Base-by-base conservation (phyloP, 2,888 invertebrate species). In the Epinotia brunnichana region DNA sequence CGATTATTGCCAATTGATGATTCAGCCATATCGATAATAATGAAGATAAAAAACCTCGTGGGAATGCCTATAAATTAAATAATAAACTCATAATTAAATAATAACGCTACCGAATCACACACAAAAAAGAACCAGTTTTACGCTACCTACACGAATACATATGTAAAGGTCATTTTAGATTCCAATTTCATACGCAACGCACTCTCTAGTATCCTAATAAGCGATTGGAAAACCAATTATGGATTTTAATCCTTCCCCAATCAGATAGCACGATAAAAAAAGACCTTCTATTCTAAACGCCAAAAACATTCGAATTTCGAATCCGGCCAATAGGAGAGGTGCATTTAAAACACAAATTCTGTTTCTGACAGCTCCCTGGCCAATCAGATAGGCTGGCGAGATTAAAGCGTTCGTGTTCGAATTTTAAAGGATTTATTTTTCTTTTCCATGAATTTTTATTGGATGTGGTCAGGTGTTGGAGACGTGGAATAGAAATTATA, bases 331-430 rank as follows among this genome's bases (percentile, higher is more conserved):
- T 90, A 85, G 83, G 83, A 82, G 83, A 82, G 83, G 82, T 88
- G 89, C 87, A 89, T 90, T 89, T 88, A 88, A 87, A 90, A 88
- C 83, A 83, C 83, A 84, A 84, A 83, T 84, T 86, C 89, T 92
- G 92, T 82, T 85, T 83, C 81, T 92, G 92, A 92, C 92, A 92
- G 90, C 86, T 81, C 83, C 81, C 85, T 83, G 82, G 83, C 92
- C 90, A 92, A 92, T 91, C 90, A 90, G 91, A 91, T 91, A 84
- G 83, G 83, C 83, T 82, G 80, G 80, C 83, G 83, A 89, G 90
- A 90, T 91, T 90, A 90, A 87, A 90, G 80, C 81, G 83, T 81
- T 88, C 85, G 84, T 86, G 85, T 89, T 87, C 86, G 86, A 89
- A 87, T 88, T 85, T 83, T 76, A 85, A 87, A 83, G 85, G 81